These are phyloP conservation scores for Phalacrocorax brasilianus DNA, from an alignment of 2,113 vertebrate genomes.

Conservation along the genomic window DNA sequence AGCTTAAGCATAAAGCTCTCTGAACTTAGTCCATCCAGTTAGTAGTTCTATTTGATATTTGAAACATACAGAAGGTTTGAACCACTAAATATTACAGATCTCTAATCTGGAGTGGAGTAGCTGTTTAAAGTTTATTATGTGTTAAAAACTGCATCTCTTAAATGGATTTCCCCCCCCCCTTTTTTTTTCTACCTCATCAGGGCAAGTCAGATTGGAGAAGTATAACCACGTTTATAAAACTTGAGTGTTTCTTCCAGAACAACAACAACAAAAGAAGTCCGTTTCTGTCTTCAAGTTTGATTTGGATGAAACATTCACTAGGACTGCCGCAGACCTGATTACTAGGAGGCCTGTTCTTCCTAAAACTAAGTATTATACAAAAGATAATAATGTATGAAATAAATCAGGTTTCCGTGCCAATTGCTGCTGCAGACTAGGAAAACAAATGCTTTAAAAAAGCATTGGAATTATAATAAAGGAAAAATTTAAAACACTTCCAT, in stretches of 20 bases:
- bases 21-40: not conserved
- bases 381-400: not conserved
- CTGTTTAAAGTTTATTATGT: not conserved
- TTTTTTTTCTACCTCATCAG: not conserved
- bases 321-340: not conserved
- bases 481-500: not conserved
- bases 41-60: not conserved
- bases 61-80: not conserved
- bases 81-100: not conserved
- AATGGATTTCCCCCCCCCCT: not conserved
- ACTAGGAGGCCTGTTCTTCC: not conserved
- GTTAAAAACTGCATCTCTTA: not conserved
- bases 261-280: not conserved
- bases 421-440: not conserved
- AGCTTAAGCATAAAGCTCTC: not conserved
- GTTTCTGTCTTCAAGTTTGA: not conserved
- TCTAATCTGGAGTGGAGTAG: not conserved
- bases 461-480: not conserved
- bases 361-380: not conserved
- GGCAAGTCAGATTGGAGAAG: not conserved
- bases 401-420: not conserved
- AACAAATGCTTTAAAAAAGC: not conserved
- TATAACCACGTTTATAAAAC: not conserved
- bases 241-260: not conserved
- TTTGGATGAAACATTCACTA: not conserved